Percentiles rank a stretch among this genome's conserved stretches.
Conservation (phyloP, 1,140 invertebrate genomes). For the Aplysia californica region DNA sequence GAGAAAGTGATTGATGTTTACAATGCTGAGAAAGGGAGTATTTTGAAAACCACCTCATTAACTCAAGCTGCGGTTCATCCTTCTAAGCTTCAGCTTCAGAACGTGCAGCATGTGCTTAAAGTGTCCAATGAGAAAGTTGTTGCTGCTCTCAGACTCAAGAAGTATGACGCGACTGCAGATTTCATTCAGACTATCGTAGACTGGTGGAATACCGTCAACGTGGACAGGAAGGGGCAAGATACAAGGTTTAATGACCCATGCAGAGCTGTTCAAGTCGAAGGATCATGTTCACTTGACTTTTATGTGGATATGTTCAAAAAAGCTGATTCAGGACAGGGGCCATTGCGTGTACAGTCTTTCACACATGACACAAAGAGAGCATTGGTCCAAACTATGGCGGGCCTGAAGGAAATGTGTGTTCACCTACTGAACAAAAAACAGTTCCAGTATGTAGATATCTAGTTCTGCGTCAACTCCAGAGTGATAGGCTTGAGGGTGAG, state of each 20-base stretch:
- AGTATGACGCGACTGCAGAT: neutral
- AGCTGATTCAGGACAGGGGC: neutral
- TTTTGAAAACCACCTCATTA: neutral
- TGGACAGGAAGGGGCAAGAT: neutral
- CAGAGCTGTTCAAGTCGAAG: neutral
- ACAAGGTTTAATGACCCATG: neutral
- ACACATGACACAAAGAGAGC: slow-evolving; percentile 4
- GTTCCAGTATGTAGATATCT: neutral
- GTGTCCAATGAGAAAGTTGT: neutral
- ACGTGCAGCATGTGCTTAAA: neutral
- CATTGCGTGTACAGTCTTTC: neutral
- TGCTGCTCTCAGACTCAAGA: neutral
- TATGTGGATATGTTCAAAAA: neutral
- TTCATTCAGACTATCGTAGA: neutral
- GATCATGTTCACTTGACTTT: neutral
- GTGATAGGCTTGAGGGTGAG: slow-evolving; percentile 4
- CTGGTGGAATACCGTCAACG: neutral
- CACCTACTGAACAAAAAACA: neutral
- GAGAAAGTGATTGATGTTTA: neutral
- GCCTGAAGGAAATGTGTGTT: neutral
- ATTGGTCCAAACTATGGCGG: neutral
- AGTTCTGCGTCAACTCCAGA: neutral
- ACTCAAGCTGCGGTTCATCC: neutral
- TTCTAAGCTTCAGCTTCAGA: neutral
- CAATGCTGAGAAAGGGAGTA: neutral